Evolutionary conservation across 2,888 invertebrate genomes (phyloP).

Genomic region (Empis stercorea): DNA sequence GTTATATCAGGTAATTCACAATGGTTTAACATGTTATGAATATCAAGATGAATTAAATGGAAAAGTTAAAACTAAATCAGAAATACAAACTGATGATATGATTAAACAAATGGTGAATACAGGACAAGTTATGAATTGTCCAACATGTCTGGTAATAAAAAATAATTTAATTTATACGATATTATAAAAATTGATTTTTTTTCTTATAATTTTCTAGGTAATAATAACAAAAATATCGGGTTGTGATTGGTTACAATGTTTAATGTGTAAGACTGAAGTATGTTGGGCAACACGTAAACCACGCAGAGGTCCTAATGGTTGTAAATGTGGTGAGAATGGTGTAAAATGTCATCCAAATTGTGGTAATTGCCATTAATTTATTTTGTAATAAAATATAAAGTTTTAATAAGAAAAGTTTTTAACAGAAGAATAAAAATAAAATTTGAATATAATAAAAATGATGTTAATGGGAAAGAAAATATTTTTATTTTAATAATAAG

Average conservation of each 20-base stretch:
- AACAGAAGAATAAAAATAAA: too few species aligned
- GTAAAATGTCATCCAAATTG: slow-evolving; percentile 19
- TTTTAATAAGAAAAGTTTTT: too few species aligned
- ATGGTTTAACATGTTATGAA: slow-evolving; percentile 65
- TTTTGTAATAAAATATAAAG: too few species aligned
- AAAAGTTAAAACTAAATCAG: not conserved
- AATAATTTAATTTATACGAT: not conserved
- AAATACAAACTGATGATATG: slow-evolving; percentile 49
- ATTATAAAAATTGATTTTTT: too few species aligned
- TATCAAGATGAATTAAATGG: slow-evolving; percentile 58
- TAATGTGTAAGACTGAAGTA: slow-evolving; percentile 85
- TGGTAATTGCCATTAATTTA: slow-evolving; percentile 18
- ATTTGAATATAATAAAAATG: too few species aligned
- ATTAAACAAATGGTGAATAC: slow-evolving; percentile 67
- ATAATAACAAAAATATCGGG: slow-evolving; percentile 86
- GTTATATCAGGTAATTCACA: slow-evolving; percentile 55
- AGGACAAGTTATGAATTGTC: slow-evolving; percentile 79
- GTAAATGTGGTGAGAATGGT: slow-evolving; percentile 18
- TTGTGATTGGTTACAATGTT: slow-evolving; percentile 84
- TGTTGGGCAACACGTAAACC: slow-evolving; percentile 81
- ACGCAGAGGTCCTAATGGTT: slow-evolving; percentile 19
- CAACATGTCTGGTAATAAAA: slow-evolving; percentile 64
- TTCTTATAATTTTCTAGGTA: slow-evolving; percentile 10
- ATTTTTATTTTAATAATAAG: too few species aligned
- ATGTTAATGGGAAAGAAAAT: too few species aligned